These are phyloP conservation scores for Phlogophora meticulosa DNA, from an alignment of 2,888 invertebrate genomes.

Conservation along the genomic window DNA sequence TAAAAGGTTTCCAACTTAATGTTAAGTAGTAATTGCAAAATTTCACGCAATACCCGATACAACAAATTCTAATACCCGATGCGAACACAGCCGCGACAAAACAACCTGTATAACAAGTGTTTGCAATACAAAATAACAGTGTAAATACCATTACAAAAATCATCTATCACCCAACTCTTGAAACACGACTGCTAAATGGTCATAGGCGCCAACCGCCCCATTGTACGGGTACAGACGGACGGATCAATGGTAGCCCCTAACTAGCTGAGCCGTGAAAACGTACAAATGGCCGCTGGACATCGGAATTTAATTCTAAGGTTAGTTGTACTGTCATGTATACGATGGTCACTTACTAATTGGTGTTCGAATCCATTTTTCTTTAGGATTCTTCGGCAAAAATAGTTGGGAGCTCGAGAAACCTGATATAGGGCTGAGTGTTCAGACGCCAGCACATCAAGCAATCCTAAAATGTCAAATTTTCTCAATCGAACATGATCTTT, in stretches of 20 bases:
- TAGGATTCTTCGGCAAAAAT: slow-evolving; percentile 29
- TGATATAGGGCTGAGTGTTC: background rate
- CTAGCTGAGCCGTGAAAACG: slow-evolving; percentile 85
- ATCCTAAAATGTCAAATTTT: too few species aligned
- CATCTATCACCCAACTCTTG: slow-evolving; percentile 71
- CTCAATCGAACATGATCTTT: too few species aligned
- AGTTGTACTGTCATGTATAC: slow-evolving; percentile 61
- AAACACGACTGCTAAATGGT: slow-evolving; percentile 69
- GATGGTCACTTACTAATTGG: slow-evolving; percentile 61
- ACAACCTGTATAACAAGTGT: slow-evolving; percentile 41
- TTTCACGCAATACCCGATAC: slow-evolving; percentile 9
- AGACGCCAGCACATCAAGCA: too few species aligned
- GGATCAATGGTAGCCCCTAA: slow-evolving; percentile 85
- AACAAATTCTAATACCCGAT: background rate
- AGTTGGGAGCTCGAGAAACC: background rate
- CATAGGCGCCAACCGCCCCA: slow-evolving; percentile 71
- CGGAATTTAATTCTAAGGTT: slow-evolving; percentile 68
- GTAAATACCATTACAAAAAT: slow-evolving; percentile 67
- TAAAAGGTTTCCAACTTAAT: background rate
- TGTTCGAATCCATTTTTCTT: slow-evolving; percentile 56
- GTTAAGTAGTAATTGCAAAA: slow-evolving; percentile 10
- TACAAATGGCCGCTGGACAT: slow-evolving; percentile 80
- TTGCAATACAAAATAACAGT: slow-evolving; percentile 57
- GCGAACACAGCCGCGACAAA: slow-evolving; percentile 18
- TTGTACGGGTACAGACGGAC: slow-evolving; percentile 83